Evolutionary conservation across 1,140 invertebrate species (phyloP).

Genomic region (Samia ricini): DNA sequence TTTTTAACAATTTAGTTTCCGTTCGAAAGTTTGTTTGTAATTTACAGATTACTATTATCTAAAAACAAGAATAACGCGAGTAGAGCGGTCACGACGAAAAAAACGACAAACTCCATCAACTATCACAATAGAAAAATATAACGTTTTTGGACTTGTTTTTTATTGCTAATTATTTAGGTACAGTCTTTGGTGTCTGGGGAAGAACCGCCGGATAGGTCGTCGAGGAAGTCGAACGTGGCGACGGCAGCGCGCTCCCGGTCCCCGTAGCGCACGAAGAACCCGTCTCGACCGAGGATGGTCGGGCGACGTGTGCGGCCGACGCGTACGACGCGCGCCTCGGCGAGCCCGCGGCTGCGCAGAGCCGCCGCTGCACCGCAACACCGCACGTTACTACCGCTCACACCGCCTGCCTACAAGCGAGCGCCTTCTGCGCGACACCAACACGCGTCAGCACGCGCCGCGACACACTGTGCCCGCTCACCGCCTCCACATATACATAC

Average conservation of each 20-base stretch:
- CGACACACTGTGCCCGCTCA: slow-evolving; percentile 13
- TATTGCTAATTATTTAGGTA: slow-evolving; percentile 39
- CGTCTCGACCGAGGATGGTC: slow-evolving; percentile 85
- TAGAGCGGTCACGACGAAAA: slow-evolving; percentile 1
- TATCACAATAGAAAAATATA: slow-evolving; percentile 70
- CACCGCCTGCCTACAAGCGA: slow-evolving; percentile 45
- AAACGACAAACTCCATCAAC: slow-evolving; percentile 13
- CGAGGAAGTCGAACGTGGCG: slow-evolving; percentile 87
- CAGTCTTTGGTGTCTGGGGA: slow-evolving; percentile 76
- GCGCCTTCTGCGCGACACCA: slow-evolving; percentile 78
- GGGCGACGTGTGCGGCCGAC: slow-evolving; percentile 65
- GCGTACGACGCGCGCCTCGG: slow-evolving; percentile 70
- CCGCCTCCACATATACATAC: slow-evolving; percentile 41
- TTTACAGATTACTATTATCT: too few relatives aligned
- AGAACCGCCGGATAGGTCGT: slow-evolving; percentile 81
- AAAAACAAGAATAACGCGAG: background rate
- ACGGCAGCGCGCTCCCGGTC: slow-evolving; percentile 87
- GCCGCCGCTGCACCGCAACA: slow-evolving; percentile 72
- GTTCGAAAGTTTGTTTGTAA: too few relatives aligned
- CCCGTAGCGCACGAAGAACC: slow-evolving; percentile 88
- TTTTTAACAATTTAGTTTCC: too few relatives aligned
- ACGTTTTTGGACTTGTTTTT: slow-evolving; percentile 34
- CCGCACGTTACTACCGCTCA: slow-evolving; percentile 67
- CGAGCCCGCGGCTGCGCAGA: slow-evolving; percentile 67
- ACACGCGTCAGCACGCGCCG: slow-evolving; percentile 45